Conservation (phyloP, 2,888 invertebrate genomes). For the Pyrochroa serraticornis region DNA sequence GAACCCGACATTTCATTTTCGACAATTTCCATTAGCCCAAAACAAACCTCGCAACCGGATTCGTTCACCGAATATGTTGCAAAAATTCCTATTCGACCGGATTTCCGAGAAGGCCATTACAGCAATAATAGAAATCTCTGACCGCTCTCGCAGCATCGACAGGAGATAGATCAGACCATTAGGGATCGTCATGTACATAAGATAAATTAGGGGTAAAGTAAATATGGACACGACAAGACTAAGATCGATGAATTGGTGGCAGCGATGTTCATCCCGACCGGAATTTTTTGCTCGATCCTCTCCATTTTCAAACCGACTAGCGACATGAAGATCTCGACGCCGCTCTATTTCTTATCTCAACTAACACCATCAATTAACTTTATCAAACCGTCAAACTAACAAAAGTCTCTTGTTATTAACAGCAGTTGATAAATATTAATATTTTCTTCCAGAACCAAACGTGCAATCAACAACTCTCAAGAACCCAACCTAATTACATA, state of each 20-base stretch:
- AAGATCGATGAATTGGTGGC: slow-evolving; percentile 47
- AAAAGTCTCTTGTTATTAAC: slow-evolving; percentile 3
- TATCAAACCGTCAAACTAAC: slow-evolving; percentile 3
- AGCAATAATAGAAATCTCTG: slow-evolving; percentile 31
- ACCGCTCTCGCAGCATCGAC: slow-evolving; percentile 23
- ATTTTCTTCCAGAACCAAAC: too few species aligned
- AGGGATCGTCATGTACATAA: slow-evolving; percentile 49
- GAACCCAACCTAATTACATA: too few species aligned
- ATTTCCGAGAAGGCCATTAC: slow-evolving; percentile 18
- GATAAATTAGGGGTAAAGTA: slow-evolving; percentile 50
- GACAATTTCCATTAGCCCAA: too few species aligned
- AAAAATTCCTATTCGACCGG: too few species aligned
- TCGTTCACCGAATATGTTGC: too few species aligned
- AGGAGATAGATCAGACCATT: slow-evolving; percentile 40
- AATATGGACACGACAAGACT: slow-evolving; percentile 52
- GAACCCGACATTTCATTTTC: too few species aligned
- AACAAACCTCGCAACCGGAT: too few species aligned
- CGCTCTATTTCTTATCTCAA: slow-evolving; percentile 15
- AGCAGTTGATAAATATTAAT: too few species aligned
- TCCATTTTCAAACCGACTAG: slow-evolving; percentile 4
- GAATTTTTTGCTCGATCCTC: slow-evolving; percentile 11
- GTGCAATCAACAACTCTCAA: too few species aligned
- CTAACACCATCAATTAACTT: not conserved
- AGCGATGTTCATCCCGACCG: slow-evolving; percentile 21
- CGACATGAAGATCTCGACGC: slow-evolving; percentile 5